Evolutionary conservation across 1,140 invertebrate genomes (phyloP).

Genomic region (Heliconius hewitsoni): DNA sequence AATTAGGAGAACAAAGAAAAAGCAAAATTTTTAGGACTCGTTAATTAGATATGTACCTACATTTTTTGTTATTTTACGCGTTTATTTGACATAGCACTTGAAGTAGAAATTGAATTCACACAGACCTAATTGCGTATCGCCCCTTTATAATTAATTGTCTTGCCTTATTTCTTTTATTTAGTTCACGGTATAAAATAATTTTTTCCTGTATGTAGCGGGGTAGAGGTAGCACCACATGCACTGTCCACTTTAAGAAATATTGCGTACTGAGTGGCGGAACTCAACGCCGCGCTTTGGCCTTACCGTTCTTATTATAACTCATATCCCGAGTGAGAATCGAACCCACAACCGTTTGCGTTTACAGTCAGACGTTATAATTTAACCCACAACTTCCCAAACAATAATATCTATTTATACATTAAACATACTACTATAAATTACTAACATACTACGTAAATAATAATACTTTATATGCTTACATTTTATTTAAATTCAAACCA

Average conservation of each 20-base stretch:
- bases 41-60: neutral
- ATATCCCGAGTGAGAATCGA: neutral
- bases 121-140: neutral
- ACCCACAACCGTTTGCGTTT: neutral
- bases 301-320: too few species aligned
- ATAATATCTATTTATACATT: too few species aligned
- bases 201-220: too few species aligned
- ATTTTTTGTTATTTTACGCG: neutral
- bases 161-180: neutral
- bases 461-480: neutral
- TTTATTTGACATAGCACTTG: neutral
- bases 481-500: neutral
- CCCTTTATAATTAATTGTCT: neutral
- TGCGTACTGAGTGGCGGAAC: too few species aligned
- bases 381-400: too few species aligned
- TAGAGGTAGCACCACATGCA: too few species aligned
- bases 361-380: neutral
- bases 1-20: constrained; percentile 4
- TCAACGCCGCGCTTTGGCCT: too few species aligned
- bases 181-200: too few species aligned
- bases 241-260: too few species aligned
- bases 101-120: neutral
- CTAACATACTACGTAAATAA: too few species aligned
- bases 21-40: neutral
- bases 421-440: too few species aligned